Percentiles rank a stretch among this genome's conserved stretches.
These are phyloP conservation scores for Melanotaenia maccullochi DNA, from an alignment of 2,797 vertebrate genomes.

Conservation along the genomic window DNA sequence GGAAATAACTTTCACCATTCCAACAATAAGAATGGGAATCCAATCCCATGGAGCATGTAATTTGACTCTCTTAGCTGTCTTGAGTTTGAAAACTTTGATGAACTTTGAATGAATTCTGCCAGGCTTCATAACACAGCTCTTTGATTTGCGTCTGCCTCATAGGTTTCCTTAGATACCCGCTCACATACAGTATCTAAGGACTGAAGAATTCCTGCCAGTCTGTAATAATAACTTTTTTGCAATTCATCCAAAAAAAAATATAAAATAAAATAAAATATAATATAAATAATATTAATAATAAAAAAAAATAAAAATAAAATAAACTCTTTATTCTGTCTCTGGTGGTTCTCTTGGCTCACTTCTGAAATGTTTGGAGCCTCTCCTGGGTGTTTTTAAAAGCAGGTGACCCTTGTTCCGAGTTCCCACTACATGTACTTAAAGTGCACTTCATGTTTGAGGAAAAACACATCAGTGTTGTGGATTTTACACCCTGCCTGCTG, in stretches of 20 bases:
- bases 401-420: conserved; percentile 19
- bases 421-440: conserved; percentile 14
- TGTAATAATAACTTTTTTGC: conserved; percentile 13
- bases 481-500: conserved; percentile 18
- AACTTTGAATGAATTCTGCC: conserved; percentile 11
- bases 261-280: too few relatives aligned
- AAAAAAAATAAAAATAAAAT: conserved; percentile 28
- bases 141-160: background rate
- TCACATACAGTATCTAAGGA: background rate
- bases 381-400: conserved; percentile 36
- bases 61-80: conserved; percentile 39
- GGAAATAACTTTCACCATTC: conserved; percentile 45
- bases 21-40: conserved; percentile 30
- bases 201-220: background rate
- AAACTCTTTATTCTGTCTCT: conserved; percentile 33
- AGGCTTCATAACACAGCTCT: background rate
- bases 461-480: conserved; percentile 26
- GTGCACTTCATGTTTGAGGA: background rate
- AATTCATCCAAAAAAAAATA: conserved; percentile 37
- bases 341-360: conserved; percentile 27
- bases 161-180: background rate
- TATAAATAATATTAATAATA: background rate
- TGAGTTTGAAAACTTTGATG: conserved; percentile 35
- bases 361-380: conserved; percentile 25
- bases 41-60: conserved; percentile 44